Evolutionary conservation across 2,888 invertebrate species (phyloP), one percentile per base, ranked within the genome.

Genomic region (Rotaria magnacalcarata): DNA sequence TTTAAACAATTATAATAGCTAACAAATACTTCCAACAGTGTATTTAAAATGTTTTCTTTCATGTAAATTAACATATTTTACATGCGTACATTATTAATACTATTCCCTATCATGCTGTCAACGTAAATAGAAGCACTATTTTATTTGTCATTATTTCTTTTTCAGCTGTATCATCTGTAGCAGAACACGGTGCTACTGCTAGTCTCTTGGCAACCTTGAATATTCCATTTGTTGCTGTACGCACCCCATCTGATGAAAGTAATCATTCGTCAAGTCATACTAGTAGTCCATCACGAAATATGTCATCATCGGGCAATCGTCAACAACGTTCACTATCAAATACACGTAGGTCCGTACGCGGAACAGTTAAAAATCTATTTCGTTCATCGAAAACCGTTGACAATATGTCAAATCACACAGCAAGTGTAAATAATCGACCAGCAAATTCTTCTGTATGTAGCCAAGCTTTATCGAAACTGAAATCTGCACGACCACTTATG

Each of bases 381-480:
- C 84, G 84, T 16, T 27, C 84, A 60, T 84, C 85, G 5, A 86
- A 86, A 60, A 84, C 85, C 10, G 16, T 86, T 14, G 41, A 58
- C 11, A 58, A 86, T 21, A 56, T 86, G 16, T 84, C 84, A 50
- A 43, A 27, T 27, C 43, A 41, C n/a, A 7, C 41, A 21, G 56
- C 41, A 84, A 84, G 60, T 84, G 50, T 50, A 21, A 58, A 84
- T 21, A 84, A 58, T 50, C 10, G 16, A 11, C 21, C 52, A 74
- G 21, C 8, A 50, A 58, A 84, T 56, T 8, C 0, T 43, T 43
- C 41, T 7, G 19, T 43, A 75, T 7, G 2, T 2, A 43, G 24
- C 21, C 43, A 34, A 47, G 47, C 24, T 21, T n/a, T 16, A 47
- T 80, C 80, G 47, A 80, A 80, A 47, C 0, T 16, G 7, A 67